Evolutionary conservation across 2,888 invertebrate genomes (phyloP), one percentile per base, ranked within the genome.

Genomic region (Dicyrtomina minuta): DNA sequence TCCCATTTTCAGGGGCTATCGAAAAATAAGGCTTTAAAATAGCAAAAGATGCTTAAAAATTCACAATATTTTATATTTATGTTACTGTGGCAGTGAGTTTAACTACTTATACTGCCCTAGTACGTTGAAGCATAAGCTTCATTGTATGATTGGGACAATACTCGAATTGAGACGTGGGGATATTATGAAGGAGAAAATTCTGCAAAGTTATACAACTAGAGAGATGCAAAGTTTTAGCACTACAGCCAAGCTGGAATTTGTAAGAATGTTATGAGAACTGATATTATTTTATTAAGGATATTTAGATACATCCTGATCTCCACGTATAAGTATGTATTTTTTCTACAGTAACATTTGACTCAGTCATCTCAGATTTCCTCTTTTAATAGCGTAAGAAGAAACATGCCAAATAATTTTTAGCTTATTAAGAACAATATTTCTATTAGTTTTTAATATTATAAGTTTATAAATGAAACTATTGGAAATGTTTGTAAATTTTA

Each of bases 251-350:
- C 3, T 33, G 33, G 4, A 33, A 33, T 3, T 33, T 33, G 33
- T 39, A 39, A 15, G 39, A 26, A 39, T 39, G n/a, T 5, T 1
- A 26, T 39, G 33, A 58, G 53, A 58, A 58, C 41, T 58, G 39
- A 58, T 46, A 17, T 58, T 58, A 58, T 58, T 58, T 58, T 58
- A 58, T 39, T 58, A 58, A 10, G n/a, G 17, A 44, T 15, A 61
- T 46, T 15, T 61, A 43, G 15, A 51, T 3, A 61, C 46, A 26
- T 61, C n/a, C n/a, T 61, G 61, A 61, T 61, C 61, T 61, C 61
- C 43, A 24, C 46, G 24, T 55, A 8, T 55, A 55, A 51, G n/a
- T 26, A 26, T 24, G 15, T 55, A 55, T 55, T 55, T 55, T 33
- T 33, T 17, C 55, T 55, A 55, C 55, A 1, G 27, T 55, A 12